Evolutionary conservation across 2,113 vertebrate genomes (phyloP).

Genomic region (Piprites chloris): DNA sequence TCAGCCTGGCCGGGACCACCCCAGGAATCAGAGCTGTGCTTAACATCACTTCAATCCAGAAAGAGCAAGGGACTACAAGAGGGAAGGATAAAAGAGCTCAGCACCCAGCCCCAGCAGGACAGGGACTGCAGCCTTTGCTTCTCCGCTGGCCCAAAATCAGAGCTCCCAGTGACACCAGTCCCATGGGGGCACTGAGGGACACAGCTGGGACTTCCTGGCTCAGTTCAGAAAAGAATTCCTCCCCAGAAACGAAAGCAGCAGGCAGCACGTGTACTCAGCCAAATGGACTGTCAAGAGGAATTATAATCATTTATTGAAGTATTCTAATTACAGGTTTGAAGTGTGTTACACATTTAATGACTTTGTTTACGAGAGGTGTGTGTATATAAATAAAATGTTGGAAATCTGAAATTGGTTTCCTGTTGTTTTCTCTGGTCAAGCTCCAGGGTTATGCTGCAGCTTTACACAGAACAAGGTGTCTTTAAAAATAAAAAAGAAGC

Average conservation of each 20-base stretch:
- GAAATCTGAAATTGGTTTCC: neutral
- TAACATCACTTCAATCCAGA: neutral
- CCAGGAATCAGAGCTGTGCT: neutral
- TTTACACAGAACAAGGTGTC: neutral
- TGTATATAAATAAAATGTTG: neutral
- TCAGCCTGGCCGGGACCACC: neutral
- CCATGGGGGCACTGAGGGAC: accelerated
- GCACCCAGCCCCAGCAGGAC: neutral
- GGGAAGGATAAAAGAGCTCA: neutral
- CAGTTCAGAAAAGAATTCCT: neutral
- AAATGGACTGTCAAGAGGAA: neutral
- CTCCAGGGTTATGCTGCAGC: neutral
- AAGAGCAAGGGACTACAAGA: neutral
- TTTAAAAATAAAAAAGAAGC: neutral
- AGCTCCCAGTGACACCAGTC: accelerated
- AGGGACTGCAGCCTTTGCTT: accelerated
- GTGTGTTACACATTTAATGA: neutral
- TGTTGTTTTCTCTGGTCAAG: neutral
- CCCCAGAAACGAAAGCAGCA: neutral
- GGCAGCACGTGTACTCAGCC: neutral
- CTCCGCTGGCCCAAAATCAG: accelerated
- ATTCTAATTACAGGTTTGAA: neutral
- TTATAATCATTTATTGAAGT: neutral
- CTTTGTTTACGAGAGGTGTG: neutral
- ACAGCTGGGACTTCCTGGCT: neutral